phyloP scores from a whole-genome alignment of 2,113 vertebrate species.

The Nerophis ophidion region DNA sequence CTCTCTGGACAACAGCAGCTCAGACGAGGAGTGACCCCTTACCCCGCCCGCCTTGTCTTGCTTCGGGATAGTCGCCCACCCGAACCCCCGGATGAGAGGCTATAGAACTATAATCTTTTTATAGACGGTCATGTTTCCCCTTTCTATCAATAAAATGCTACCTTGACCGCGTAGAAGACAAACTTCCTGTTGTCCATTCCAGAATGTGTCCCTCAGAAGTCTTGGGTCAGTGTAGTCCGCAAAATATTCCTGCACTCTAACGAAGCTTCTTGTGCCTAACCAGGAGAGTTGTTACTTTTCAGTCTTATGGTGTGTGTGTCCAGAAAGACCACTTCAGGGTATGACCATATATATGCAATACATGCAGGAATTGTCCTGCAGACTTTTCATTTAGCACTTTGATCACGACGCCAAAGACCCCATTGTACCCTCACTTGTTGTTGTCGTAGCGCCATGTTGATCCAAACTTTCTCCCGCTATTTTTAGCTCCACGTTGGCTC shows the following conservation, averaged over 20 bases:
- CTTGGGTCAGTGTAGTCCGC: not conserved
- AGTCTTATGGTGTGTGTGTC: slow-evolving; percentile 45
- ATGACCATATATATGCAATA: slow-evolving; percentile 37
- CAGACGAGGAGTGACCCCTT: slow-evolving; percentile 82
- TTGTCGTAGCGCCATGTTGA: too few species aligned
- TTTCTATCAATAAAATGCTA: not conserved
- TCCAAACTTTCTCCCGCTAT: too few species aligned
- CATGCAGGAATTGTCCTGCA: slow-evolving; percentile 13
- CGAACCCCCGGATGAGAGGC: not conserved
- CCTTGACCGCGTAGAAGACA: not conserved
- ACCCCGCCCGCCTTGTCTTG: slow-evolving; percentile 4
- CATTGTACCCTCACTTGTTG: not conserved
- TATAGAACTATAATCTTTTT: not conserved
- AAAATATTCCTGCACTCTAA: not conserved
- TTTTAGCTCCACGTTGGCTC: slow-evolving; percentile 15
- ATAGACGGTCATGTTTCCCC: too few species aligned
- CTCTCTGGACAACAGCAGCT: slow-evolving; percentile 87
- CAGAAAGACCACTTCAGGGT: slow-evolving; percentile 42
- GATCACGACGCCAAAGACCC: slow-evolving; percentile 52
- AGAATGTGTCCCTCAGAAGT: not conserved
- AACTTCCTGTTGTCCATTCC: not conserved
- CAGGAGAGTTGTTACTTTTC: slow-evolving; percentile 34
- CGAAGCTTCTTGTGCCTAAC: slow-evolving; percentile 43
- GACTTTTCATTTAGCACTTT: slow-evolving; percentile 13
- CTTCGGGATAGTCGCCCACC: slow-evolving; percentile 11